These are phyloP conservation scores for Zelostemma sp. DNA, from an alignment of 1,140 invertebrate species.

Conservation along the genomic window DNA sequence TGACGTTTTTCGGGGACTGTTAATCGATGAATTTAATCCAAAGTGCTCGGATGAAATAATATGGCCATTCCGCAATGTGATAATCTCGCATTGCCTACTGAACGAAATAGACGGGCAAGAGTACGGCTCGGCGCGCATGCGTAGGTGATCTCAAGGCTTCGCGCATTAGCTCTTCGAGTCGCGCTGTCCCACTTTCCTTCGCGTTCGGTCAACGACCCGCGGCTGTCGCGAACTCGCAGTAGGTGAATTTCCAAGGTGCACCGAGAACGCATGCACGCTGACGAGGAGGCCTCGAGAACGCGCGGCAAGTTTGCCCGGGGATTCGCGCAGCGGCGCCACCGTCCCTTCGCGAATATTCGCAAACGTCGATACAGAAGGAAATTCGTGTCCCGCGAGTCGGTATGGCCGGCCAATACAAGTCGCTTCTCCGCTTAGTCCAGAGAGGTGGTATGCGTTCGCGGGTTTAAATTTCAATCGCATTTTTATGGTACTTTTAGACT, in stretches of 20 bases:
- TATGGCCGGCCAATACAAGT: not conserved
- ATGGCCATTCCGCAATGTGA: slow-evolving; percentile 27
- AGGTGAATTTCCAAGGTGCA: slow-evolving; percentile 66
- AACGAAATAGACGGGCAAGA: slow-evolving; percentile 48
- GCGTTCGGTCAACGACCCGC: slow-evolving; percentile 66
- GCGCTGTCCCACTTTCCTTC: slow-evolving; percentile 68
- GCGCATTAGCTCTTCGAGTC: slow-evolving; percentile 55
- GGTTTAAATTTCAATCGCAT: too few species aligned
- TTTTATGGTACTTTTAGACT: too few species aligned
- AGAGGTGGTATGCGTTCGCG: slow-evolving; percentile 14
- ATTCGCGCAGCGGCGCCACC: slow-evolving; percentile 59
- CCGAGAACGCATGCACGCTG: slow-evolving; percentile 43
- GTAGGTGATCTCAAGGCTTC: slow-evolving; percentile 59
- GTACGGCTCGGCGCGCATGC: slow-evolving; percentile 52
- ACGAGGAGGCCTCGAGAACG: slow-evolving; percentile 10
- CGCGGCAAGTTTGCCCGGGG: slow-evolving; percentile 19
- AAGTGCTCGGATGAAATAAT: slow-evolving; percentile 17
- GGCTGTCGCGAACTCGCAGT: slow-evolving; percentile 53
- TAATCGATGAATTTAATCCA: slow-evolving; percentile 7
- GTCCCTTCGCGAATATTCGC: slow-evolving; percentile 54
- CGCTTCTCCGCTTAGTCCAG: slow-evolving; percentile 22
- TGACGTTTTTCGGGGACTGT: too few species aligned
- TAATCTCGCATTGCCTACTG: slow-evolving; percentile 36
- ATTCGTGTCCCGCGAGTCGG: slow-evolving; percentile 48
- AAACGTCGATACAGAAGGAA: slow-evolving; percentile 60